Evolutionary conservation across 2,888 invertebrate genomes (phyloP), one percentile per base, ranked within the genome.

Genomic region (Meteorus colon): DNA sequence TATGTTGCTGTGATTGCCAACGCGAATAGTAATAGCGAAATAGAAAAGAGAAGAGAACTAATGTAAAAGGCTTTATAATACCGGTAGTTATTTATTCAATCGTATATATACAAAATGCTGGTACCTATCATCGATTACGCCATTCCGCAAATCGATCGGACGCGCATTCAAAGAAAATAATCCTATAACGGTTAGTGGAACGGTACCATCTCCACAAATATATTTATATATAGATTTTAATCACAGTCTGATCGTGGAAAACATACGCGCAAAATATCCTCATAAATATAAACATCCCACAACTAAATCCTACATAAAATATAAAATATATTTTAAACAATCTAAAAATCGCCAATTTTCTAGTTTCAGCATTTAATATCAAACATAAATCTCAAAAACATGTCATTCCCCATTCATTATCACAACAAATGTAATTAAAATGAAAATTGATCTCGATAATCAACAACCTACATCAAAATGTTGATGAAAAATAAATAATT

Each of bases 71-170:
- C 16, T 3, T 29, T 63, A 63, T 31, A 34, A 70, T 74, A 55
- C 74, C 74, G 71, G 78, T 75, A 73, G 76, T 78, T 73, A 71
- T 73, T 78, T 73, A 75, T 77, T 75, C 76, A 73, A 75, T 31
- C 72, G 69, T 63, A 72, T 67, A 77, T 19, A 77, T 19, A 66
- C 16, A 29, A 31, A 41, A 62, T 16, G 31, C 45, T 51, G n/a
- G 55, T 67, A 73, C 34, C 66, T 66, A 73, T 73, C 66, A 73
- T 73, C 73, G 73, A 67, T 73, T 73, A 73, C 66, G 29, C 55
- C 65, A 65, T 78, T 78, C 78, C 76, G 68, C 68, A 76, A 77
- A 78, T 77, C 63, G 65, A 73, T 65, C 48, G 51, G 37, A 65
- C 51, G 37, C 34, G 73, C 37, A 73, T 73, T 73, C 62, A 29